phyloP scores from a whole-genome alignment of 2,888 invertebrate genomes.

The Mesochorus sp. region DNA sequence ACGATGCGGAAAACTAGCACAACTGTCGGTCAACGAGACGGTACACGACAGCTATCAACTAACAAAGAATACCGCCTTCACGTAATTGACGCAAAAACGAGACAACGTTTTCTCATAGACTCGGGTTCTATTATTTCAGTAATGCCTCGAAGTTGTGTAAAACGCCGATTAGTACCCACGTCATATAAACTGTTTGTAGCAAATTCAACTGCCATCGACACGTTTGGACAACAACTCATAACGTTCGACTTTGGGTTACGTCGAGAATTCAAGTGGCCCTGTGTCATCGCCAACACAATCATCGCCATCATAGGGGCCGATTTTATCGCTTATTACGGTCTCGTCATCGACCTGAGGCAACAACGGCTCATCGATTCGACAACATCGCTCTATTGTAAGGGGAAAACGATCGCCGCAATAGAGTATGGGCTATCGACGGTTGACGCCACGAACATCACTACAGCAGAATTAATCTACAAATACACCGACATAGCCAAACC shows the following conservation, averaged over 20 bases:
- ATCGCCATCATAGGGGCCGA: constrained; percentile 35
- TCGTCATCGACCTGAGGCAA: constrained; percentile 23
- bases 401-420: no score
- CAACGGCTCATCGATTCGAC: not conserved
- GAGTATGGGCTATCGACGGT: no score
- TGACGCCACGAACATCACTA: no score
- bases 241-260: constrained; percentile 36
- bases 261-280: constrained; percentile 37
- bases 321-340: not conserved
- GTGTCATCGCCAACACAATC: constrained; percentile 28
- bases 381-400: not conserved
- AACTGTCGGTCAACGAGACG: constrained; percentile 10
- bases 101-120: not conserved
- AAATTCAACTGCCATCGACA: constrained; percentile 14
- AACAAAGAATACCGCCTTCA: constrained; percentile 35
- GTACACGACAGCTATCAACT: constrained; percentile 30
- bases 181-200: constrained; percentile 36
- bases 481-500: not conserved
- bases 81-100: constrained; percentile 15
- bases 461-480: not conserved
- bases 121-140: not conserved
- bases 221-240: not conserved
- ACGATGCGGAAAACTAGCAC: constrained; percentile 31
- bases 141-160: not conserved
- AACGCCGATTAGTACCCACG: not conserved